Base-by-base conservation (phyloP, 1,140 invertebrate species). In the Bradysia coprophila region DNA sequence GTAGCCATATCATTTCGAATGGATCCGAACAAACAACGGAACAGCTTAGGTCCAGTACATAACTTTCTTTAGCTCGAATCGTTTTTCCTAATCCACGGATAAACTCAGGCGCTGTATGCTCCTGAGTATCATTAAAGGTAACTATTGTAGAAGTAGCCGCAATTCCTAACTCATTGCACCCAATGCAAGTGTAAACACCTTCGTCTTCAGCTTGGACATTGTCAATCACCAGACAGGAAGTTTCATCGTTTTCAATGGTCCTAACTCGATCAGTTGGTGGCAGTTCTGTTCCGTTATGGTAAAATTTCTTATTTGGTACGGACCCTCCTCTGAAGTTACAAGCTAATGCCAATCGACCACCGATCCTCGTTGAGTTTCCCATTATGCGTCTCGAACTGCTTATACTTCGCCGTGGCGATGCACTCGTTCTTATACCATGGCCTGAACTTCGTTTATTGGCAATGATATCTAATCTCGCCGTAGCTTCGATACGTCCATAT, bases 381-480 rank as follows among this genome's bases (percentile, higher is more conserved):
- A 61, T 61, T 39, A 61, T 53, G 18, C 58, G 50, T 10, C 58
- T 46, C 15, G 57, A 53, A 4, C 56, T 28, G 36, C 56, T 51
- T 32, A 57, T 54, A 51, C 57, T 63, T 39, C 56, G 57, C 41
- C 48, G 58, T 40, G 21, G 50, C 21, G 45, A 65, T 45, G 34
- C 54, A 45, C 48, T 65, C 8, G 66, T 56, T 33, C 65, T 60
- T 3, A 66, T 51, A 21, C 65, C 63, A 2, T 63, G 49, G 9
- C 57, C 46, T 4, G 61, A 61, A 8, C 57, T 55, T 20, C 56
- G 53, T 36, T 58, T 56, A 39, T 65, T 62, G 64, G 75, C 66
- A 34, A 89, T 81, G 4, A 91, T 75, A 53, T 90, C 83, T 8
- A 90, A 55, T 28, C 80, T 66, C 0, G 84, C 86, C 4, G 75